phyloP scores from a whole-genome alignment of 2,797 vertebrate genomes.

The Agapornis canus region DNA sequence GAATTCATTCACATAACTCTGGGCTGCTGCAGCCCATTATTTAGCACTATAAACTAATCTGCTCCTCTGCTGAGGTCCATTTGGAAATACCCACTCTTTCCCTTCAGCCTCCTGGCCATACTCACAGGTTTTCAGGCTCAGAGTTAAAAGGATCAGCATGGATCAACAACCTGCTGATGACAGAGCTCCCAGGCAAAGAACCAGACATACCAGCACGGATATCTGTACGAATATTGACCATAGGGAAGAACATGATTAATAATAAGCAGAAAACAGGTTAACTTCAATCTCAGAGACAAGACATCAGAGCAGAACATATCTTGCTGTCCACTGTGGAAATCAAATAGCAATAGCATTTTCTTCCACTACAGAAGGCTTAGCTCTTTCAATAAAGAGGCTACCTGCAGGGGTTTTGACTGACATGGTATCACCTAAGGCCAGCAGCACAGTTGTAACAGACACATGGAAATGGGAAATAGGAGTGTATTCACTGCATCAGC shows the following conservation, averaged over 20 bases:
- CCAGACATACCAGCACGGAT: conserved; percentile 86
- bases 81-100: not conserved
- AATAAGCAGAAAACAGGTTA: not conserved
- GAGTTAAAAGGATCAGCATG: conserved; percentile 91
- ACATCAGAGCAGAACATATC: not conserved
- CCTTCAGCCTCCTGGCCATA: not conserved
- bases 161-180: conserved; percentile 91
- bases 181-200: conserved; percentile 88
- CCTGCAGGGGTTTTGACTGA: not conserved
- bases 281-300: not conserved
- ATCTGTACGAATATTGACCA: conserved; percentile 64
- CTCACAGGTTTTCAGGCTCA: conserved; percentile 93
- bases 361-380: not conserved
- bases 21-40: not conserved
- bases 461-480: not conserved
- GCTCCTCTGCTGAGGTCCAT: not conserved
- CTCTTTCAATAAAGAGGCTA: not conserved
- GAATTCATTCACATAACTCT: not conserved
- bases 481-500: not conserved
- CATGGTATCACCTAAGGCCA: not conserved
- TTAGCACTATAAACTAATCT: not conserved
- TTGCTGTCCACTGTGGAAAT: not conserved
- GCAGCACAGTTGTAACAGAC: not conserved
- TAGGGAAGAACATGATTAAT: not conserved
- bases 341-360: not conserved